Base-by-base conservation (phyloP, 2,888 invertebrate genomes). In the Drosophila neoperkinsi region DNA sequence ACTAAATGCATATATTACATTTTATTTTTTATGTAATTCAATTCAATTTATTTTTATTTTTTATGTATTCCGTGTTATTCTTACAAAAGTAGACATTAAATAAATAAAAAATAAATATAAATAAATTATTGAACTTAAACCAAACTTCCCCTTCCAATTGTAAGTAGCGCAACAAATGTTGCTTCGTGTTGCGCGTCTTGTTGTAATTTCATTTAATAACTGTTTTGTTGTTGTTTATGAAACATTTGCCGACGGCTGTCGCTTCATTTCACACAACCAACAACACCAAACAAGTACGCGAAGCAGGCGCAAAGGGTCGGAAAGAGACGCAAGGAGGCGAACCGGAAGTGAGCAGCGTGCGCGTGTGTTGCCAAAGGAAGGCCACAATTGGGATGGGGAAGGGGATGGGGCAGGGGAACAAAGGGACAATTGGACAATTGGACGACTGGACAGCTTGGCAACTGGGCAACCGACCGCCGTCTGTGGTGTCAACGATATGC, bases 211-310 rank as follows among this genome's bases (percentile, higher is more conserved):
- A 88, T 88, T 86, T 90, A 86, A 90, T 86, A 86, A 90, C 81
- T 88, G 83, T 86, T 86, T 82, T 83, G 81, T 84, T 87, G 73
- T 89, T 85, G 84, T 79, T 87, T 84, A 88, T 82, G 86, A 84
- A 84, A 90, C 88, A 88, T 90, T 90, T 81, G 79, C 84, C 83
- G 74, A 73, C 75, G 86, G 81, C 88, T 85, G 88, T 85, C 85
- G 90, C 81, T 88, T 88, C 81, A 90, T 71, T 88, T 82, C 80
- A 77, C 80, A 76, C 82, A 73, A 69, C 56, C 57, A 31, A 51
- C 64, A 63, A 64, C 71, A 71, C 62, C 57, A 46, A 52, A 36
- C 65, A 50, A 43, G 31, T 31, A 55, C 64, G 46, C 52, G 3
- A 33, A n/a, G 7, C 34, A 56, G 36, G 3, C 16, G 5, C 11